Percentiles rank a stretch among this genome's conserved stretches.
Evolutionary conservation across 1,140 invertebrate genomes (phyloP).

Genomic region (Megalonaias nervosa): DNA sequence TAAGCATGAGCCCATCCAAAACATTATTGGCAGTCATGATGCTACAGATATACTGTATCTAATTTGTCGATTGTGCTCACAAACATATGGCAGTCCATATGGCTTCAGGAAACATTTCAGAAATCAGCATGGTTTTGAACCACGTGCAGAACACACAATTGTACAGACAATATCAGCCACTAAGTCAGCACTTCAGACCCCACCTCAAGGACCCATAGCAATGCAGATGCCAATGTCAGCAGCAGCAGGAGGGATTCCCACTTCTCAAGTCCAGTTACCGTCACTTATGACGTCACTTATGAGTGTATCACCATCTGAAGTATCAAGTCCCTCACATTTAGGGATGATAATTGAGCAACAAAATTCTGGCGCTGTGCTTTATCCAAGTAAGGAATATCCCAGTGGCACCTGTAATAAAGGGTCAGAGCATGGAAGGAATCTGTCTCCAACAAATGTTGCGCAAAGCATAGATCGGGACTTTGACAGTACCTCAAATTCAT

Average conservation of each 20-base stretch:
- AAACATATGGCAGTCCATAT: slow-evolving; percentile 68
- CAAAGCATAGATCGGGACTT: not conserved
- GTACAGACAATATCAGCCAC: slow-evolving; percentile 67
- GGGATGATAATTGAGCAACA: not conserved
- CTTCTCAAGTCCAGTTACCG: not conserved
- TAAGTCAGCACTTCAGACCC: slow-evolving; percentile 51
- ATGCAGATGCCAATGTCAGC: slow-evolving; percentile 6
- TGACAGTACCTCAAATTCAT: not conserved
- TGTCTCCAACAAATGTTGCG: no score
- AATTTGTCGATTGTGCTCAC: slow-evolving; percentile 63
- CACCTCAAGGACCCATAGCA: slow-evolving; percentile 22
- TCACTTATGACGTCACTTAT: not conserved
- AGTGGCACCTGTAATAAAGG: no score
- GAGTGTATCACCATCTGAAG: no score
- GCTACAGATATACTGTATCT: slow-evolving; percentile 65
- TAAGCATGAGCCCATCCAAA: slow-evolving; percentile 66
- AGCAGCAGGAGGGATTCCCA: not conserved
- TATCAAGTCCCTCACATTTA: no score
- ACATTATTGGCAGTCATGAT: slow-evolving; percentile 61
- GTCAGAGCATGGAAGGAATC: no score
- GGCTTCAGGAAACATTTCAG: slow-evolving; percentile 67
- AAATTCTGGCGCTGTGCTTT: not conserved
- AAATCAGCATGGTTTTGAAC: slow-evolving; percentile 68
- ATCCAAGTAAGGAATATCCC: no score
- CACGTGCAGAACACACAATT: slow-evolving; percentile 61